Base-by-base conservation (phyloP, 2,797 vertebrate genomes). In the Sorex maritimensis region DNA sequence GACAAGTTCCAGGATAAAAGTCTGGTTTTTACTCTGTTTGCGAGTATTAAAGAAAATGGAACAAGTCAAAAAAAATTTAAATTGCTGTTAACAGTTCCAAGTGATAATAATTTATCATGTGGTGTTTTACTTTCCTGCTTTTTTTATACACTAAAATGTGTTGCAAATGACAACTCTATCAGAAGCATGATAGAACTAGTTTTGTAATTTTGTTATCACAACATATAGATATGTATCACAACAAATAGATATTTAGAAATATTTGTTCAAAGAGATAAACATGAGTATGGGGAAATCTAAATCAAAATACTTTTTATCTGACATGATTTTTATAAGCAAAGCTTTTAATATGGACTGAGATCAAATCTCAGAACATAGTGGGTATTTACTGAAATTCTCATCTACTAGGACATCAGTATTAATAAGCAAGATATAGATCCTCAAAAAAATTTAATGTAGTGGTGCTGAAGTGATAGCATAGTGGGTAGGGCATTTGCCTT, bases 51-150 rank as follows among this genome's bases (percentile, higher is more conserved):
- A 83, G 26, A 77, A 73, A 95, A 81, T 28, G 6, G 5, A n/a
- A 2, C 0, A 17, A n/a, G 3, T 11, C 44, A 28, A 26, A 81
- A 72, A 13, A 19, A 41, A 0, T 0, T 71, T 24, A 74, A 74
- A 95, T 68, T 17, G 2, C 6, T 89, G 6, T 93, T 4, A 87
- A 81, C 14, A 73, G 1, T 46, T 13, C 5, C 72, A 86, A 81
- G 30, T 14, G n/a, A 74, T 44, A 34, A 34, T 46, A 17, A 88
- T 77, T 93, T 67, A 86, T 75, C 63, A 55, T 17, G 80, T 23
- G 74, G 30, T 81, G 52, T 75, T 84, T 78, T 65, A 78, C 34
- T 85, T 87, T 74, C 17, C 30, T 79, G 81, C 8, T 41, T 91
- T 85, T 79, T 92, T 87, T 30, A 44, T 55, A 55, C 34, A 41